A percentile compares a stretch with the other conserved stretches of the same genome.
Evolutionary conservation across 2,113 vertebrate genomes (phyloP).

Genomic region (Corythaeola cristata): DNA sequence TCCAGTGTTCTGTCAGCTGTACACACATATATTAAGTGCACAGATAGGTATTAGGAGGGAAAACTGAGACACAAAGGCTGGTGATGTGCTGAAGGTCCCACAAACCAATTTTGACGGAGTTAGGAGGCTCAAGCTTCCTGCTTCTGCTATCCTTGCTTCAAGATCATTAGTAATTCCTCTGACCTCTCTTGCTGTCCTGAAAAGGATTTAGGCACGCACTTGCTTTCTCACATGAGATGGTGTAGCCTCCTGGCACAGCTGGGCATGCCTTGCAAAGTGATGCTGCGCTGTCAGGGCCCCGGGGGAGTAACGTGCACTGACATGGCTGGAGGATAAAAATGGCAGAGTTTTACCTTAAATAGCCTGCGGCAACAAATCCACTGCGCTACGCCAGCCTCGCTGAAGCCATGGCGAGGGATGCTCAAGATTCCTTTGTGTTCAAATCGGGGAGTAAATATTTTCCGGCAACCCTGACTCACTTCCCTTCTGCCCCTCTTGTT

Average conservation of each 20-base stretch:
- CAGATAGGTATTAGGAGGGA: neutral
- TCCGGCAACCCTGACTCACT: conserved; percentile 19
- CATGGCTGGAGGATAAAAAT: neutral
- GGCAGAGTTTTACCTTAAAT: neutral
- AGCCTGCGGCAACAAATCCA: neutral
- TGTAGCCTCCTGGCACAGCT: neutral
- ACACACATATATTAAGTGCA: neutral
- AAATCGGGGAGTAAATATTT: neutral
- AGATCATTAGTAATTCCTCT: neutral
- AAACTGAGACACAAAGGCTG: neutral
- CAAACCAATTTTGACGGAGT: neutral
- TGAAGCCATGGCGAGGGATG: neutral
- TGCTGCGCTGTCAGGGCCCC: neutral
- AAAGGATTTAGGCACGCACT: neutral
- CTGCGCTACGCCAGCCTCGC: neutral
- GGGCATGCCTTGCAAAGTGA: neutral
- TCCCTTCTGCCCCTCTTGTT: neutral
- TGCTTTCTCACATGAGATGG: neutral
- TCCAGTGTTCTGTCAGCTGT: neutral
- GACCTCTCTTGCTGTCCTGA: neutral
- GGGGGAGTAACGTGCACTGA: neutral
- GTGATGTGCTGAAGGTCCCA: neutral
- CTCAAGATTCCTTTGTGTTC: neutral
- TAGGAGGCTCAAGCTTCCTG: neutral
- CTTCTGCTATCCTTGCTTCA: neutral